Percentiles rank a stretch among this genome's conserved stretches.
phyloP scores from a whole-genome alignment of 2,113 vertebrate species.

The Piaya cayana region DNA sequence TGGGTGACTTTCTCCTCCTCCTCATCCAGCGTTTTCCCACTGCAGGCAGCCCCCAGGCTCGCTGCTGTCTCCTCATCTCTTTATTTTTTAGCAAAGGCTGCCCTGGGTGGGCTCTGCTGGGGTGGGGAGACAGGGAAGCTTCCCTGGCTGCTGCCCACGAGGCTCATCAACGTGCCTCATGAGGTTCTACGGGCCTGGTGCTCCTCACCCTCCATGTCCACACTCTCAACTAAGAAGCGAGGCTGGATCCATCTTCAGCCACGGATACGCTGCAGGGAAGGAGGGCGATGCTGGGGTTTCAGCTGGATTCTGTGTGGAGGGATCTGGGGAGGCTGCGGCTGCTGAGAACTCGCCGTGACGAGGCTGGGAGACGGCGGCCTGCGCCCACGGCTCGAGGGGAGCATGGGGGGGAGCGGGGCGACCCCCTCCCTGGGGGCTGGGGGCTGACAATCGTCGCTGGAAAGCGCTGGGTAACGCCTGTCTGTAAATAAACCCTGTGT shows the following conservation, averaged over 20 bases:
- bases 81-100: neutral
- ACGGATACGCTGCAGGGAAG: rapidly evolving
- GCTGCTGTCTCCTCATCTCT: neutral
- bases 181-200: neutral
- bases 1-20: neutral
- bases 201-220: rapidly evolving
- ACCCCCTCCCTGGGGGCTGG: neutral
- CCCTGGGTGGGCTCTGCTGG: neutral
- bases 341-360: rapidly evolving
- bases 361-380: neutral
- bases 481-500: constrained; percentile 70
- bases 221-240: neutral
- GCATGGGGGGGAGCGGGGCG: rapidly evolving
- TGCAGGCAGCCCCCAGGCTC: too few relatives aligned
- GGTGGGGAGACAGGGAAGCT: neutral
- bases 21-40: neutral
- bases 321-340: rapidly evolving
- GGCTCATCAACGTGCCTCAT: neutral
- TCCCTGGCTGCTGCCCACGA: neutral
- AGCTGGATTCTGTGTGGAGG: rapidly evolving
- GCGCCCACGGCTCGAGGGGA: rapidly evolving
- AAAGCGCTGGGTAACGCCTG: constrained; percentile 46
- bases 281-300: neutral
- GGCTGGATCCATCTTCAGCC: neutral
- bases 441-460: constrained; percentile 57